phyloP scores from a whole-genome alignment of 2,113 vertebrate genomes.

The Ceyx melanurus region DNA sequence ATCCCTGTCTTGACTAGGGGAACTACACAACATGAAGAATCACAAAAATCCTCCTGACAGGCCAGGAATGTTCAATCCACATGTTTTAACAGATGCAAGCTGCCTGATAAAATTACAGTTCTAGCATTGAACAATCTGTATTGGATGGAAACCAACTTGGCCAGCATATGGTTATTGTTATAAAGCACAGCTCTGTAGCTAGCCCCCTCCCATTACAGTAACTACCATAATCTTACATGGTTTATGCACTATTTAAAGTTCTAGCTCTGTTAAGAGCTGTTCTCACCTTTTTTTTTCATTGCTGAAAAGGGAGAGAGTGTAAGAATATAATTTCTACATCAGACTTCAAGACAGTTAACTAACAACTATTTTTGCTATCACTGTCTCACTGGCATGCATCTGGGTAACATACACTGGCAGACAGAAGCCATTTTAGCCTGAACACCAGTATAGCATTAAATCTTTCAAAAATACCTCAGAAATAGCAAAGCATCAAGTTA shows the following conservation, averaged over 20 bases:
- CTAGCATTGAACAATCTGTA: neutral
- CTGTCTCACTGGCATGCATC: neutral
- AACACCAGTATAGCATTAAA: neutral
- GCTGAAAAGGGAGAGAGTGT: neutral
- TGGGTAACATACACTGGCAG: neutral
- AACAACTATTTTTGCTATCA: neutral
- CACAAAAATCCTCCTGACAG: neutral
- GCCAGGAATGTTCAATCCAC: neutral
- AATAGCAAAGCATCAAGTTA: neutral
- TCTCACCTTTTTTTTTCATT: neutral
- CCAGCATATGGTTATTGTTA: neutral
- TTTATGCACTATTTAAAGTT: neutral
- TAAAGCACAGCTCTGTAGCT: neutral
- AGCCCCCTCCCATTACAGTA: neutral
- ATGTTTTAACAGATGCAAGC: neutral
- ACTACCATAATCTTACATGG: neutral
- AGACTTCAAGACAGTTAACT: neutral
- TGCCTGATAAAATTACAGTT: neutral
- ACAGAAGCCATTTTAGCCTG: neutral
- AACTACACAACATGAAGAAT: neutral
- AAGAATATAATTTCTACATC: neutral
- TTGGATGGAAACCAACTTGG: neutral
- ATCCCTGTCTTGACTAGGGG: neutral
- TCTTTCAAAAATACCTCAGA: constrained; percentile 7
- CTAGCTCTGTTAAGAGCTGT: neutral